A percentile compares a stretch with the other conserved stretches of the same genome.
Evolutionary conservation across 1,140 invertebrate genomes (phyloP).

Genomic region (Octopus bimaculoides): DNA sequence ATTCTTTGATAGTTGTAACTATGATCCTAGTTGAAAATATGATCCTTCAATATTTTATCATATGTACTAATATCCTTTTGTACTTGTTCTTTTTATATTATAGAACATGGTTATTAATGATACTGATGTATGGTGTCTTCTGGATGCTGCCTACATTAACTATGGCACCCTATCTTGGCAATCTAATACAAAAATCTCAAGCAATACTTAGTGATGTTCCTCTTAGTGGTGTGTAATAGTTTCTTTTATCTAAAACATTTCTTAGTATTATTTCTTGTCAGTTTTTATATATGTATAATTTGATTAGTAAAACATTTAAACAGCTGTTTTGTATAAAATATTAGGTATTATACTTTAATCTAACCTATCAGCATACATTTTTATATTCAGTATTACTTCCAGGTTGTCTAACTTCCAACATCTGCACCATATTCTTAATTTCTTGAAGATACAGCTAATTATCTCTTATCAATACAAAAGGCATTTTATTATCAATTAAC

Average conservation of each 20-base stretch:
- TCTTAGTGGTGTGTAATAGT: conserved; percentile 20
- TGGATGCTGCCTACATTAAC: conserved; percentile 35
- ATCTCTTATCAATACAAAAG: no score
- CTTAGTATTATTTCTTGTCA: background rate
- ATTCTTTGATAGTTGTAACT: no score
- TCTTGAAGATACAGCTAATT: no score
- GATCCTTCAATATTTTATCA: background rate
- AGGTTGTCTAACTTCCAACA: no score
- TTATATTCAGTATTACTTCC: no score
- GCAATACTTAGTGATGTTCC: conserved; percentile 15
- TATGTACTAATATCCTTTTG: background rate
- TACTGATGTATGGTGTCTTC: conserved; percentile 31
- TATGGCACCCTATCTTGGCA: conserved; percentile 41
- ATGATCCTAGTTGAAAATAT: background rate
- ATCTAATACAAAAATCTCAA: conserved; percentile 22
- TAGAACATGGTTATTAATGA: conserved; percentile 39
- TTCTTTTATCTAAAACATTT: background rate
- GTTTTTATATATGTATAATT: no score
- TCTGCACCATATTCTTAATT: no score
- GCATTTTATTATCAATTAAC: no score
- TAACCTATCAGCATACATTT: no score
- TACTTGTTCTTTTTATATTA: conserved; percentile 15
- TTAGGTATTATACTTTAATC: no score
- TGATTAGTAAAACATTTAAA: no score
- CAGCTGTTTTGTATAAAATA: no score